Percentiles rank a stretch among this genome's conserved stretches.
Evolutionary conservation across 2,888 invertebrate genomes (phyloP).

Genomic region (Meloe dianella): DNA sequence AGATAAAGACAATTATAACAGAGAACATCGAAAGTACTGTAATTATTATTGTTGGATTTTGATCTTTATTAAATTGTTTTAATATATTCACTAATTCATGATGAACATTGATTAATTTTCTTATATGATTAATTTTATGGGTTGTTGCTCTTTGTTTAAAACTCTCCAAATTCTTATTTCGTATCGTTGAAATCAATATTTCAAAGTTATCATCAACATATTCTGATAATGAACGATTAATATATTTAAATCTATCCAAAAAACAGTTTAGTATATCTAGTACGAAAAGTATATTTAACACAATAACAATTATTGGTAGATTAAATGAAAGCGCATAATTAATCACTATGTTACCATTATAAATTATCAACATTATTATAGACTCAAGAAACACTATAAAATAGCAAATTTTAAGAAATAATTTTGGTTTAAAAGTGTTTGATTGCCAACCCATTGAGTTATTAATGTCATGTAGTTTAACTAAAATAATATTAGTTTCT

Average conservation of each 20-base stretch:
- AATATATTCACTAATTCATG: neutral
- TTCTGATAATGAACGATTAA: neutral
- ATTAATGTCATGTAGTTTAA: neutral
- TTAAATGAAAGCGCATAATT: neutral
- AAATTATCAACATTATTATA: neutral
- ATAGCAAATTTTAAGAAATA: neutral
- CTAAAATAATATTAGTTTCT: neutral
- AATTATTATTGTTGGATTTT: neutral
- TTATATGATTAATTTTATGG: neutral
- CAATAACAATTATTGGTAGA: neutral
- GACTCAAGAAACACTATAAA: neutral
- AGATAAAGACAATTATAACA: neutral
- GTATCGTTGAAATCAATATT: neutral
- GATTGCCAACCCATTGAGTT: neutral
- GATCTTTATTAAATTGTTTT: neutral
- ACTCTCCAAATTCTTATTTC: neutral
- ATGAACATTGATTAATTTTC: neutral
- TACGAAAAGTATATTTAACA: neutral
- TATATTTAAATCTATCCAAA: neutral
- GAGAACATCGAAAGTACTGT: neutral
- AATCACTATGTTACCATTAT: neutral
- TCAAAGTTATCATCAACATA: neutral
- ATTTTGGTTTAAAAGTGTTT: neutral
- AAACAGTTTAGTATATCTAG: neutral
- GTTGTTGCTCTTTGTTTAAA: neutral